These are phyloP conservation scores for Bradypodion ventrale DNA, from an alignment of 2,797 vertebrate genomes.

Conservation along the genomic window DNA sequence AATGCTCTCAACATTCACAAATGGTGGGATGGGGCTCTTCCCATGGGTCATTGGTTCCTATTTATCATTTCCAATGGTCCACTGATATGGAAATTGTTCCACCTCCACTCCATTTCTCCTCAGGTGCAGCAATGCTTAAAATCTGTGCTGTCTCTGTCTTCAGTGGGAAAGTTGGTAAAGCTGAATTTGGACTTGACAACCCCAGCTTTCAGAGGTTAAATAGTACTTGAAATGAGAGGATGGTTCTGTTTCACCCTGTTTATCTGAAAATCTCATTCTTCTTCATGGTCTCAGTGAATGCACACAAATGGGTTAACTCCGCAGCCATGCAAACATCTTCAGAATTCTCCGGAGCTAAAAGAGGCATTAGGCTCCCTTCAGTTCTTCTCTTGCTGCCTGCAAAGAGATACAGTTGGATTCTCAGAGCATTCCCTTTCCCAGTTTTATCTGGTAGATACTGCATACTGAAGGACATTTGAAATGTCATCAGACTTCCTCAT, in stretches of 20 bases:
- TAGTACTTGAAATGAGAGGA: neutral
- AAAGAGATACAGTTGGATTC: too few relatives aligned
- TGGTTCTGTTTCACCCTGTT: neutral
- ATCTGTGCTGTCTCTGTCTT: neutral
- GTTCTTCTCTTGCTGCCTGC: too few relatives aligned
- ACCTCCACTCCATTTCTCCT: neutral
- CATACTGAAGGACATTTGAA: too few relatives aligned
- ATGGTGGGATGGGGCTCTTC: neutral
- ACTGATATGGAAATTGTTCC: neutral
- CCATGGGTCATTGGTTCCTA: neutral
- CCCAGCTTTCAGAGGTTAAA: constrained; percentile 50
- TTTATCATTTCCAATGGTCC: neutral
- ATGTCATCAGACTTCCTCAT: too few relatives aligned
- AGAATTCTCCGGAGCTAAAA: too few relatives aligned
- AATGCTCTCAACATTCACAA: neutral
- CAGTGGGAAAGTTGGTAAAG: constrained; percentile 22
- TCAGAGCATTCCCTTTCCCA: too few relatives aligned
- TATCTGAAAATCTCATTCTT: constrained; percentile 29
- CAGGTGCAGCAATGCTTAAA: neutral
- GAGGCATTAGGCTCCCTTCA: too few relatives aligned
- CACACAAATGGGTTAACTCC: too few relatives aligned
- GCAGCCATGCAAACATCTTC: too few relatives aligned
- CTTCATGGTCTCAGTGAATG: too few relatives aligned
- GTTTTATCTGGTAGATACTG: too few relatives aligned
- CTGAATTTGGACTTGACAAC: neutral